Percentiles rank a stretch among this genome's conserved stretches.
Evolutionary conservation across 1,140 invertebrate species (phyloP).

Genomic region (Callitettix versicolor): DNA sequence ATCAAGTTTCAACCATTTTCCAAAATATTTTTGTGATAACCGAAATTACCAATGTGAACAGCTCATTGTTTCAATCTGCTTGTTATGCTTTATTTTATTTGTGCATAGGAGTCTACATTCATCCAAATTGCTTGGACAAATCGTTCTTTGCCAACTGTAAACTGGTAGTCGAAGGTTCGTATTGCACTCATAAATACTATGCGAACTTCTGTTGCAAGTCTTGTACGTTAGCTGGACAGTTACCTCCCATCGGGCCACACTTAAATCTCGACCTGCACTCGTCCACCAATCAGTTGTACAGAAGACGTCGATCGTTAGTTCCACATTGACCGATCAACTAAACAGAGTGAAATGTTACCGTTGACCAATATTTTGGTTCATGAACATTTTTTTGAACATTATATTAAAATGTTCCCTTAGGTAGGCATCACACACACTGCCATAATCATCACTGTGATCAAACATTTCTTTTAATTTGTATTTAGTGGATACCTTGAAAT

Average conservation of each 20-base stretch:
- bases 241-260: constrained; percentile 32
- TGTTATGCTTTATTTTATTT: background rate
- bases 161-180: constrained; percentile 69
- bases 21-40: no score
- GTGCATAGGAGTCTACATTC: constrained; percentile 54
- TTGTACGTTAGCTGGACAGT: constrained; percentile 72
- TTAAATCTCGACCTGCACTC: background rate
- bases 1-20: no score
- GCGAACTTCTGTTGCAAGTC: constrained; percentile 87
- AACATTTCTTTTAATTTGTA: no score
- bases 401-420: no score
- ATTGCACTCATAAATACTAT: constrained; percentile 80
- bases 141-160: constrained; percentile 80
- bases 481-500: no score
- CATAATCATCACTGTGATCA: no score
- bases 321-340: background rate
- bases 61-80: no score
- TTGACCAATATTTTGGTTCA: no score
- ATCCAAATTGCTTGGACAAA: constrained; percentile 73
- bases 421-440: no score
- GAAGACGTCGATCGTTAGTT: background rate
- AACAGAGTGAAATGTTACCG: no score
- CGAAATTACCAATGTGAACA: no score
- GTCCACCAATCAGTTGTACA: background rate
- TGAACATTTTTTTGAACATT: no score